phyloP scores from a whole-genome alignment of 2,888 invertebrate genomes.

The Drosophila paranaensis region DNA sequence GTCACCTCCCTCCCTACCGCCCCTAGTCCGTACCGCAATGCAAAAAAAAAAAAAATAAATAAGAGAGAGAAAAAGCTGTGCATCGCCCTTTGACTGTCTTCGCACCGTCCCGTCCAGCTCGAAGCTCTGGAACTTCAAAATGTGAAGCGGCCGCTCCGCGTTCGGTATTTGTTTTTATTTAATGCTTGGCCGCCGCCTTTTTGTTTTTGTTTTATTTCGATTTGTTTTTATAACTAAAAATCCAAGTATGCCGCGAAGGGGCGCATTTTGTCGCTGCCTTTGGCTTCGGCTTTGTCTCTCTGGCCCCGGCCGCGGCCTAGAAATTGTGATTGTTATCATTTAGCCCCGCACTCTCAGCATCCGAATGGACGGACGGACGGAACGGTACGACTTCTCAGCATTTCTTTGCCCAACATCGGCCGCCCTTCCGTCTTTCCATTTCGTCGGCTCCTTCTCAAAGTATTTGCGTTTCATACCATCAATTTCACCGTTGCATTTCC shows the following conservation, averaged over 20 bases:
- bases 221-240: slow-evolving; percentile 36
- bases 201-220: slow-evolving; percentile 22
- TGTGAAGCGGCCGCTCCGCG: slow-evolving; percentile 22
- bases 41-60: slow-evolving; percentile 41
- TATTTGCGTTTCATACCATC: not conserved
- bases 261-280: slow-evolving; percentile 17
- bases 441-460: not conserved
- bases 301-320: slow-evolving; percentile 1
- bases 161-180: slow-evolving; percentile 57
- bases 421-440: not conserved
- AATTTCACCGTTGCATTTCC: slow-evolving; percentile 3
- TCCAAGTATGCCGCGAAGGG: slow-evolving; percentile 17
- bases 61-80: slow-evolving; percentile 30
- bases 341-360: slow-evolving; percentile 14
- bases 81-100: slow-evolving; percentile 63
- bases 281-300: slow-evolving; percentile 3
- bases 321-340: slow-evolving; percentile 37
- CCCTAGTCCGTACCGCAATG: slow-evolving; percentile 3
- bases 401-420: slow-evolving; percentile 3
- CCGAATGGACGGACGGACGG: slow-evolving; percentile 1
- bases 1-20: not conserved
- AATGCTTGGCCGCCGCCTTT: slow-evolving; percentile 39
- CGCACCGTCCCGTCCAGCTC: slow-evolving; percentile 35
- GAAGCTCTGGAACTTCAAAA: slow-evolving; percentile 47
- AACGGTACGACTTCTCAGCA: slow-evolving; percentile 15